Base-by-base conservation (phyloP, 1,140 invertebrate genomes). In the Xylocopa sonorina region DNA sequence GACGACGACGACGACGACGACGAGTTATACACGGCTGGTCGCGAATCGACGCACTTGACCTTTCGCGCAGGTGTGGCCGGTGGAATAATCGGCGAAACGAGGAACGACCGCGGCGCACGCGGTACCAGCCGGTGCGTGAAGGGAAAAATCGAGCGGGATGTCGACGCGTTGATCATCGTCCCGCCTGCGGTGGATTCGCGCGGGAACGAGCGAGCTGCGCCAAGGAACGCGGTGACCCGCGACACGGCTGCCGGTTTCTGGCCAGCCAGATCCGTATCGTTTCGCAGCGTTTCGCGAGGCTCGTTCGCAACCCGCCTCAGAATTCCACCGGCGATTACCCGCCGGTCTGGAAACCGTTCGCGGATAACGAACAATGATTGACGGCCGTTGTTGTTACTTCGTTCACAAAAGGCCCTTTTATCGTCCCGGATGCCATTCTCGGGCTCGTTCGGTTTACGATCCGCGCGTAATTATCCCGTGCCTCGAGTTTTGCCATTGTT, bases 141-240 rank as follows among this genome's bases (percentile, higher is more conserved):
- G 79, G 76, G 71, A 88, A 88, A 87, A 81, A 74, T 78, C 48
- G 57, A 9, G 43, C 53, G 68, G 82, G n/a, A 80, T 69, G 81
- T 66, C 81, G 76, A 84, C 68, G 41, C 82, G 69, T 84, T 75
- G 81, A 84, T 84, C 82, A 83, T 84, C 81, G 82, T 83, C 68
- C 75, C 81, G 82, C 82, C 82, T 83, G 67, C 43, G 82, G 81
- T 80, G 82, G 79, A 67, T 83, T 75, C 43, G 57, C 50, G 38
- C 74, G 50, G 29, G 66, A 58, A 12, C 41, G 6, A 38, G n/a
- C n/a, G n/a, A n/a, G n/a, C 18, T 24, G 62, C 60, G 46, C 64
- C 75, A 34, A n/a, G 75, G 73, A 75, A 84, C 63, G 69, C 82
- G 82, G 51, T 83, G 81, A 84, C 81, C 82, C 82, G 76, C 82